Evolutionary conservation across 1,140 invertebrate species (phyloP), one percentile per base, ranked within the genome.

Genomic region (Hypothenemus hampei): DNA sequence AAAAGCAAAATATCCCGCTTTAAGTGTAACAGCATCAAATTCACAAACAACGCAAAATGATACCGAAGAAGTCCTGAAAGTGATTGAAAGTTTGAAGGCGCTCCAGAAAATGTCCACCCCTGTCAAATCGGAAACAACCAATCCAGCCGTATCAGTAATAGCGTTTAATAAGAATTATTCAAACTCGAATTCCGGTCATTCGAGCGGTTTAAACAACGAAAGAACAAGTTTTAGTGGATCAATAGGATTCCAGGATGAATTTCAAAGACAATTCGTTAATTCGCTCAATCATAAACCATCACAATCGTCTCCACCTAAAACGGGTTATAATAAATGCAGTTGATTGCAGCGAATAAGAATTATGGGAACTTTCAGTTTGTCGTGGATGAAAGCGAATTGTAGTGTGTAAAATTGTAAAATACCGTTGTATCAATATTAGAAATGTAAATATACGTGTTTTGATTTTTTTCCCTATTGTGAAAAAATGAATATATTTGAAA

Each of bases 131-230:
- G 45, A 54, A 53, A 19, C 45, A 40, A 15, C 39, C 45, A 23
- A 37, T 65, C 59, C 58, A 2, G 61, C 67, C 1, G 68, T 69
- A 16, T 69, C 68, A 16, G 69, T 71, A 2, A 71, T 71, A 33
- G 64, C 69, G 5, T 68, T 63, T 33, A 71, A 69, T 47, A 70
- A 69, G 20, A 69, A 59, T 48, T 72, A 64, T 40, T 62, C 68
- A 15, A 58, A 23, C 19, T 60, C 54, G 11, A 60, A 61, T 31
- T 45, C 51, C 7, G 56, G 50, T 16, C 29, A 44, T 8, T 23
- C 40, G 3, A 56, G 47, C 36, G 54, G 21, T 4, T 41, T 35
- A 19, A 36, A 29, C 37, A 50, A 50, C 19, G 33, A 36, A 21
- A 45, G 37, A 24, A 53, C 36, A 35, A 47, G 29, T 26, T 35